A percentile compares a stretch with the other conserved stretches of the same genome.
Evolutionary conservation across 2,113 vertebrate genomes (phyloP).

Genomic region (Xiphorhynchus elegans): DNA sequence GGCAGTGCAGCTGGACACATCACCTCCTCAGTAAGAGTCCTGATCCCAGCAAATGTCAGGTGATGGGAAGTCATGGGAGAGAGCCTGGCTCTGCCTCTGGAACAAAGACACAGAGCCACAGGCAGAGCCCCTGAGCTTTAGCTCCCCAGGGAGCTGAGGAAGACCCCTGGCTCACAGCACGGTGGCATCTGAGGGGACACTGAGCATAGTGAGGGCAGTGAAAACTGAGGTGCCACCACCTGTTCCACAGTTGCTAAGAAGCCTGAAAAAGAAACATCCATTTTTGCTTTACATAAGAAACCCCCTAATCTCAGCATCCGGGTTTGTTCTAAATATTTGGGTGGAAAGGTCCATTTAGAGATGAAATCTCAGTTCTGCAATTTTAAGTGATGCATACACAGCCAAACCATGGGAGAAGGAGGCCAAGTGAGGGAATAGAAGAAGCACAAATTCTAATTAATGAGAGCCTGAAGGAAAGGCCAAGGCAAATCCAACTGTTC

Average conservation of each 20-base stretch:
- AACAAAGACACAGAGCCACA: not conserved
- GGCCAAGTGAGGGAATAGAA: not conserved
- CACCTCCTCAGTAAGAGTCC: not conserved
- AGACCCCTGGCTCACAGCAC: not conserved
- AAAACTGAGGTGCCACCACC: not conserved
- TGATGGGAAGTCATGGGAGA: not conserved
- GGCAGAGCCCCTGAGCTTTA: not conserved
- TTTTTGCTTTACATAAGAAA: not conserved
- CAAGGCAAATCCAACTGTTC: slow-evolving; percentile 24
- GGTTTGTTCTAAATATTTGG: not conserved
- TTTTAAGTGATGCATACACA: not conserved
- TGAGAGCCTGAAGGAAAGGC: slow-evolving; percentile 22
- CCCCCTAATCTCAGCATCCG: not conserved
- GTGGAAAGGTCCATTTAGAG: not conserved
- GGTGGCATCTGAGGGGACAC: not conserved
- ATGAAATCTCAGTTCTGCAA: not conserved
- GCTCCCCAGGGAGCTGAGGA: not conserved
- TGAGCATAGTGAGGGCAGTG: not conserved
- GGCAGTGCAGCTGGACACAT: not conserved
- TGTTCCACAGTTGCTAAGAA: not conserved
- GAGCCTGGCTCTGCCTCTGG: not conserved
- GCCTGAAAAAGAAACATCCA: not conserved
- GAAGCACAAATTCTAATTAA: not conserved
- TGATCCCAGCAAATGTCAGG: not conserved
- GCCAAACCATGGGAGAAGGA: not conserved